Percentiles rank a stretch among this genome's conserved stretches.
These are phyloP conservation scores for Halcyon senegalensis DNA, from an alignment of 2,113 vertebrate genomes.

Conservation along the genomic window DNA sequence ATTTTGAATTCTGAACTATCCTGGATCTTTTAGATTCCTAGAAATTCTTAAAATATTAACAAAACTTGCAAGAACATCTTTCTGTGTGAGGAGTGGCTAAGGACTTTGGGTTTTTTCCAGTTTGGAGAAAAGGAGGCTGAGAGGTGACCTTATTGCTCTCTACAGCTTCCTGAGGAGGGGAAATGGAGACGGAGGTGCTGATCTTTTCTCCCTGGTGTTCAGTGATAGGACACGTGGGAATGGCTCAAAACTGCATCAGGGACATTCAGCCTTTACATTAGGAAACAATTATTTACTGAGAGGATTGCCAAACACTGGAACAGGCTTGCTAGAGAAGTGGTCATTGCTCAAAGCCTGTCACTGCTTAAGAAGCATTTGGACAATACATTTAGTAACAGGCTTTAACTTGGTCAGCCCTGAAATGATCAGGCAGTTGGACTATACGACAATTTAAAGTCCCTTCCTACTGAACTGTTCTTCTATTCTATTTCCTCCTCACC, in stretches of 20 bases:
- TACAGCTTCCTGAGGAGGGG: neutral
- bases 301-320: neutral
- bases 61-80: neutral
- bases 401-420: neutral
- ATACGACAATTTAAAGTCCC: rapidly evolving
- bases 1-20: neutral
- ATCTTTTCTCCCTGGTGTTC: neutral
- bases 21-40: neutral
- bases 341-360: neutral
- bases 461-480: neutral
- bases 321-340: neutral
- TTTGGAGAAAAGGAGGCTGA: neutral
- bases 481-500: neutral
- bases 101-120: neutral
- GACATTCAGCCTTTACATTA: neutral
- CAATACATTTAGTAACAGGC: neutral
- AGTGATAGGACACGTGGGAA: rapidly evolving
- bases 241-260: neutral
- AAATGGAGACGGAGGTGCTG: neutral
- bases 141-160: neutral
- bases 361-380: neutral
- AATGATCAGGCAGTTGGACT: neutral
- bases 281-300: neutral
- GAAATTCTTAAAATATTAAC: neutral
- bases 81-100: neutral